Conservation (phyloP, 1,140 invertebrate genomes). For the Cyclina sinensis region DNA sequence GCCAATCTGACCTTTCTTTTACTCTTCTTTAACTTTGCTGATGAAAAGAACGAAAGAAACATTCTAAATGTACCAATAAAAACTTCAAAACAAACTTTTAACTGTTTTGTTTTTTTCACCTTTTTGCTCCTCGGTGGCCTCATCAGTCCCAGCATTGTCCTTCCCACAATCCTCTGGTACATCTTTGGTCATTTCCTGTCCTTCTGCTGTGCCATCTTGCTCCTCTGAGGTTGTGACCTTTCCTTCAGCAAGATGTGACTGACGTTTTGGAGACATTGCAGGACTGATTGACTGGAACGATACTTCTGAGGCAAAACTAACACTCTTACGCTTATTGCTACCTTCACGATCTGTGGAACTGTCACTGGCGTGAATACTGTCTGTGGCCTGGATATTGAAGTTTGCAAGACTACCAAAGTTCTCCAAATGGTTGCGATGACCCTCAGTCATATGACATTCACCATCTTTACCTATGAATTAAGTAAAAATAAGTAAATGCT, state of each 20-base stretch:
- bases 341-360: slow-evolving; percentile 60
- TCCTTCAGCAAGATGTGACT: background rate
- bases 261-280: slow-evolving; percentile 72
- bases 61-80: no score
- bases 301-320: slow-evolving; percentile 84
- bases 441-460: slow-evolving; percentile 64
- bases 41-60: no score
- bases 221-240: background rate
- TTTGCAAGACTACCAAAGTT: slow-evolving; percentile 61
- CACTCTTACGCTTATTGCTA: slow-evolving; percentile 76
- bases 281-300: slow-evolving; percentile 84
- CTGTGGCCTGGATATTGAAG: slow-evolving; percentile 57
- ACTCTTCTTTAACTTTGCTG: no score
- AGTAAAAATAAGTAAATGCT: background rate
- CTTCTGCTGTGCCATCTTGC: background rate
- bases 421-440: slow-evolving; percentile 46
- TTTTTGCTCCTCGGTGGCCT: background rate
- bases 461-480: slow-evolving; percentile 66
- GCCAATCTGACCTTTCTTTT: no score
- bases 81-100: no score
- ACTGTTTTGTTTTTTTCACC: background rate
- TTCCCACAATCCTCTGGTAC: slow-evolving; percentile 22
- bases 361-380: slow-evolving; percentile 59
- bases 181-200: slow-evolving; percentile 40
- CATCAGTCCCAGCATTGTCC: background rate